phyloP scores from a whole-genome alignment of 2,888 invertebrate genomes.

The Pseudococcus jackbeardsleyi region DNA sequence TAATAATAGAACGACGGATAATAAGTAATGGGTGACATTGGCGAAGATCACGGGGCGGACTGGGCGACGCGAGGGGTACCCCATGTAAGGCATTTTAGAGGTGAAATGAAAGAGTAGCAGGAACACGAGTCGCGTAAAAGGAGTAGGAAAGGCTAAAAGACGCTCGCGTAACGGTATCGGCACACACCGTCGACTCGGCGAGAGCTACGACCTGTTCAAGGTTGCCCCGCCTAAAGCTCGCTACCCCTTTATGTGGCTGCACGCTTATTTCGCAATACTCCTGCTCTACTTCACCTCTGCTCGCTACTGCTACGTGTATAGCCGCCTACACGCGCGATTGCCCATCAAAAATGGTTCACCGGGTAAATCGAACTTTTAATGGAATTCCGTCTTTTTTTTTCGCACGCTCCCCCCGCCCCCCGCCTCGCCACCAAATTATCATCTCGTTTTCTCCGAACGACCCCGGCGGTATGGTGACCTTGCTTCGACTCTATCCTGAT shows the following conservation, averaged over 20 bases:
- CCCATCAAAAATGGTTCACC: constrained; percentile 61
- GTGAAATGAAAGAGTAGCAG: constrained; percentile 56
- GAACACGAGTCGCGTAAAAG: constrained; percentile 57
- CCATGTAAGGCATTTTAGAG: constrained; percentile 43
- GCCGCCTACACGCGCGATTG: constrained; percentile 60
- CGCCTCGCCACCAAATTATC: too few relatives aligned
- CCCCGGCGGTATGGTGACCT: not conserved
- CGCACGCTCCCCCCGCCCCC: not conserved
- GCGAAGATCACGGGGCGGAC: constrained; percentile 51
- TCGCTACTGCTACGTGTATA: not conserved
- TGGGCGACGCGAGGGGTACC: not conserved
- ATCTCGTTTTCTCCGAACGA: not conserved
- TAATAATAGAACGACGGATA: constrained; percentile 57
- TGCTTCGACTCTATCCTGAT: too few relatives aligned
- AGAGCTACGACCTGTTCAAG: constrained; percentile 64
- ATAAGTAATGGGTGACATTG: constrained; percentile 60
- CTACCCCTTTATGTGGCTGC: constrained; percentile 27
- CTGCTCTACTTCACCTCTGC: not conserved
- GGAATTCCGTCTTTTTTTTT: constrained; percentile 38
- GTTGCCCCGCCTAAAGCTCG: constrained; percentile 51
- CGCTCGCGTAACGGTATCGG: constrained; percentile 41
- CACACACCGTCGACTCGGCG: constrained; percentile 5
- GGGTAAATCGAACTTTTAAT: constrained; percentile 63
- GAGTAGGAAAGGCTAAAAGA: constrained; percentile 43
- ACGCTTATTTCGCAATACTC: constrained; percentile 42